A percentile compares a stretch with the other conserved stretches of the same genome.
Conservation (phyloP, 2,797 vertebrate genomes). For the Columba guinea region DNA sequence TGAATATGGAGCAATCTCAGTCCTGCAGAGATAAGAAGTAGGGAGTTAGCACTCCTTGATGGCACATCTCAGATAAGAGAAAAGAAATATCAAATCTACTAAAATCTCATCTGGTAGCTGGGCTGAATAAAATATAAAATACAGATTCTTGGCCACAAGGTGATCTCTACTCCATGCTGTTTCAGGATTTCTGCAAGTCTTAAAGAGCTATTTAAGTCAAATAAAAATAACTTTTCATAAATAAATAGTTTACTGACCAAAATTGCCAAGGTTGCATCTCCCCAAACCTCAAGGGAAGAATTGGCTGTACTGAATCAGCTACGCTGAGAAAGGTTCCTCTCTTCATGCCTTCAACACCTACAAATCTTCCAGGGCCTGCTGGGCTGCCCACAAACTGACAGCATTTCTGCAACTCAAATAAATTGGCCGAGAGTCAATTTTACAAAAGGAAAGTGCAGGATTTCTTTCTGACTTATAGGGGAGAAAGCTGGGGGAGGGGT, state of each 20-base stretch:
- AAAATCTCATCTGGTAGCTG: neutral
- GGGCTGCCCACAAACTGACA: slow-evolving; percentile 5
- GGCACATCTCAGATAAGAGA: neutral
- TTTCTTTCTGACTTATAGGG: neutral
- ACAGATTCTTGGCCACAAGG: neutral
- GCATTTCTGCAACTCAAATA: slow-evolving; percentile 24
- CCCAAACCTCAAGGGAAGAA: neutral
- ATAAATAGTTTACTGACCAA: slow-evolving; percentile 37
- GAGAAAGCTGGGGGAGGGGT: neutral
- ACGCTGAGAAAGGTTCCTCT: slow-evolving; percentile 36
- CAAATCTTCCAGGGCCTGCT: slow-evolving; percentile 2
- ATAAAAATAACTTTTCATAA: slow-evolving; percentile 39
- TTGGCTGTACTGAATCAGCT: neutral
- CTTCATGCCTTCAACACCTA: slow-evolving; percentile 24
- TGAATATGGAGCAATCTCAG: neutral
- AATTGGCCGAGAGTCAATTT: slow-evolving; percentile 18
- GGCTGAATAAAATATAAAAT: neutral
- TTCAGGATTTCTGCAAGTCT: slow-evolving; percentile 47
- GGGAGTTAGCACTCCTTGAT: neutral
- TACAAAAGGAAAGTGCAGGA: neutral
- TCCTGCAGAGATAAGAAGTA: neutral
- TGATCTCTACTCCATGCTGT: neutral
- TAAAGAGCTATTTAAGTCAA: slow-evolving; percentile 48
- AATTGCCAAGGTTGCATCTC: slow-evolving; percentile 24
- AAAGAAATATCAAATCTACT: neutral